Evolutionary conservation across 1,140 invertebrate genomes (phyloP), one percentile per base, ranked within the genome.

Genomic region (Gonioctena quinquepunctata): DNA sequence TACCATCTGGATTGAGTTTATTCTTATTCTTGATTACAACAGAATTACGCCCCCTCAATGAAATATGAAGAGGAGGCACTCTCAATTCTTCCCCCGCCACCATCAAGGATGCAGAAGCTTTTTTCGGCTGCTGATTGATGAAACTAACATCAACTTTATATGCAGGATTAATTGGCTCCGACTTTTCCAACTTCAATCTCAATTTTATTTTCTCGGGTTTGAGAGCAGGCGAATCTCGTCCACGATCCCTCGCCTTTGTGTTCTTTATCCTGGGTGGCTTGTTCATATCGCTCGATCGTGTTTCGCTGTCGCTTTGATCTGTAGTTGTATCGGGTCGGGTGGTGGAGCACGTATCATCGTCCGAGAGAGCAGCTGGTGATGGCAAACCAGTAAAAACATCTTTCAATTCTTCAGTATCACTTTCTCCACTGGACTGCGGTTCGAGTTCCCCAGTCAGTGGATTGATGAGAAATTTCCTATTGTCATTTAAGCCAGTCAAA

Each of bases 41-140:
- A 13, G 92, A 92, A 83, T 95, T 95, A 52, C 92, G 86, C 6
- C 94, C 94, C 70, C 94, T 86, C 56, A 96, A 83, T 60, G 93
- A 94, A 76, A 96, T 96, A 80, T 96, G 94, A 77, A 96, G 84
- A 1, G 94, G 94, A 21, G 95, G 94, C 18, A 96, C 94, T 67
- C 93, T 86, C 1, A 92, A 90, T 77, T 95, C 93, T 68, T 90
- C 90, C 1, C 87, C 87, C 4, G 59, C 60, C 21, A 75, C 67
- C 4, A 77, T 63, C 66, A 84, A 82, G 16, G 84, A 82, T 65
- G 85, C 83, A 16, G 79, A 82, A 8, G 83, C 77, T 18, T 85
- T 79, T 66, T 84, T 83, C 48, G 83, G 79, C 66, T 86, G 83
- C 64, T 84, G 85, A 76, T 89, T 89, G 1, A 90, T 86, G 79